Conservation (phyloP, 2,113 vertebrate genomes). For the Poecile atricapillus region DNA sequence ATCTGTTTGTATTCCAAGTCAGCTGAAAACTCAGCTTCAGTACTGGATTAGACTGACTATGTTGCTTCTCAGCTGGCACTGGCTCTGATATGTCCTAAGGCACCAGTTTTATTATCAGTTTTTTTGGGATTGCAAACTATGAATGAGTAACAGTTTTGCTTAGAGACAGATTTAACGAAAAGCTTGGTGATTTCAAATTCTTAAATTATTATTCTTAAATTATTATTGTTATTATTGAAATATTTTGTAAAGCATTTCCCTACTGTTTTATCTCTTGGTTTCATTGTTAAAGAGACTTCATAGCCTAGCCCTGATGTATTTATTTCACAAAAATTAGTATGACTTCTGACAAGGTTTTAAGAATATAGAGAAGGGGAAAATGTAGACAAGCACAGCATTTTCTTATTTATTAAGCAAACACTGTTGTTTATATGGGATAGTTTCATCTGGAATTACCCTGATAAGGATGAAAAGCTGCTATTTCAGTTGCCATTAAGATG, state of each 20-base stretch:
- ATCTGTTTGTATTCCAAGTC: neutral
- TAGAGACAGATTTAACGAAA: neutral
- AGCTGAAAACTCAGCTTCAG: neutral
- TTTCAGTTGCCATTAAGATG: neutral
- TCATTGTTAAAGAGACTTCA: neutral
- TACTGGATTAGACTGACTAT: neutral
- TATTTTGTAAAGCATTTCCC: neutral
- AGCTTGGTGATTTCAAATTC: neutral
- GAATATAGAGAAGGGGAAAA: neutral
- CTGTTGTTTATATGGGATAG: neutral
- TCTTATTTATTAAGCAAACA: neutral
- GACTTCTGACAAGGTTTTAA: neutral
- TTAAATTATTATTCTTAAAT: neutral
- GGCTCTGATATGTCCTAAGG: neutral
- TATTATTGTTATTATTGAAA: neutral
- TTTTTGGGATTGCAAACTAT: neutral
- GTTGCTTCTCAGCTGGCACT: neutral
- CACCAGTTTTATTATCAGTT: neutral
- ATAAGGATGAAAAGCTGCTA: neutral
- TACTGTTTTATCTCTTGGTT: neutral
- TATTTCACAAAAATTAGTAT: neutral
- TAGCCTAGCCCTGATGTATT: neutral
- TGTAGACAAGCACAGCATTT: neutral
- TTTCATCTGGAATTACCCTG: neutral
- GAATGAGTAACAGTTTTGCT: neutral